Conservation (phyloP, 2,113 vertebrate species). For the Platysternon megacephalum region DNA sequence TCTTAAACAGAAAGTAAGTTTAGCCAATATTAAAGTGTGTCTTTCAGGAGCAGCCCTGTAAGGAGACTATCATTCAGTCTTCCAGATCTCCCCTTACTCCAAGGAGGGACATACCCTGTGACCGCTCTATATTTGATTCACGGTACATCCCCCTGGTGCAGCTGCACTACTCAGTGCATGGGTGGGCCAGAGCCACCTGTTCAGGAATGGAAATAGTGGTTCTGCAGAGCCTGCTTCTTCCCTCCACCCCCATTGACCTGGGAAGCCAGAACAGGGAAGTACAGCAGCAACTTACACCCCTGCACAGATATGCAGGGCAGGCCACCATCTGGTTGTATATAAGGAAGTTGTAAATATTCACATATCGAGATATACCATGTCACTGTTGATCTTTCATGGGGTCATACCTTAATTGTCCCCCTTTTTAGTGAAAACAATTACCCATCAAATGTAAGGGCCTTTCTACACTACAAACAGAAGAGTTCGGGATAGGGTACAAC, state of each 20-base stretch:
- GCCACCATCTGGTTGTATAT: neutral
- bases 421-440: neutral
- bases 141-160: neutral
- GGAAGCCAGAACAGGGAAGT: neutral
- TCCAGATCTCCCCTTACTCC: neutral
- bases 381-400: neutral
- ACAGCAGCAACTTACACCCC: neutral
- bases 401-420: neutral
- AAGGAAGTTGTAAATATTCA: neutral
- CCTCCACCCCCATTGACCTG: neutral
- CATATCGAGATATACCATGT: neutral
- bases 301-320: neutral
- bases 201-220: neutral
- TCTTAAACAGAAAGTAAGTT: neutral
- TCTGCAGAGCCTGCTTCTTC: neutral
- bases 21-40: neutral
- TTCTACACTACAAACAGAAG: neutral
- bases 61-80: neutral
- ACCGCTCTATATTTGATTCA: neutral
- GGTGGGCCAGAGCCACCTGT: neutral
- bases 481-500: neutral
- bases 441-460: neutral
- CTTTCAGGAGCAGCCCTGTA: neutral
- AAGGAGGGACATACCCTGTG: neutral
- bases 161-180: neutral